Base-by-base conservation (phyloP, 2,888 invertebrate genomes). In the Panzeria rudis region DNA sequence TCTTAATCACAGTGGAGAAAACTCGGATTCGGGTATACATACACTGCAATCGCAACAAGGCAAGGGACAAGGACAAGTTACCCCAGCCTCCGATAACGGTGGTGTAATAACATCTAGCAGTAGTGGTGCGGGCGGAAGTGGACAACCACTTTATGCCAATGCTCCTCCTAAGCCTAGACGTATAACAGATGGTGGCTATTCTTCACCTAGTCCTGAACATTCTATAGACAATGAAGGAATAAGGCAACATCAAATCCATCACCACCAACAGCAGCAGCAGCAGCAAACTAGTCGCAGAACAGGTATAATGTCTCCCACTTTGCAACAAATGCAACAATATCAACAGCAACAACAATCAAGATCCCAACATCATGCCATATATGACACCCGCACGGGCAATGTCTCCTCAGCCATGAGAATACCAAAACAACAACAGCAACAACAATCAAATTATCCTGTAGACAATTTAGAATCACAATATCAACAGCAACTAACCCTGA, bases 101-200 rank as follows among this genome's bases (percentile, higher is more conserved):
- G 84, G 77, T 11, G 83, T 86, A 0, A 88, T 89, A 87, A 86
- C 90, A 64, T 86, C 89, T 1, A 87, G 87, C 38, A 87, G 90
- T 87, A 83, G 89, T 83, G 89, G 90, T 86, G 86, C 91, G 87
- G 87, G 89, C 82, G 50, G 90, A 86, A 80, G 92, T 85, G 89
- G 92, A 6, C 96, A 96, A 89, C 97, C 97, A 0, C 94, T 97
- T 1, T 98, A 98, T 90, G 97, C 97, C 0, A 97, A 97, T 92
- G 97, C 97, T 3, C 97, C 97, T 13, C 97, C 97, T 0, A 97
- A 97, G 91, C 97, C 97, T 0, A 93, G 97, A 89, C 94, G 97
- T 73, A 94, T 96, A 44, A 96, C 95, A 86, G 96, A 96, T 89
- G 94, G 94, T 11, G 95, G 95, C 47, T 96, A 96, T 88, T 95